phyloP scores from a whole-genome alignment of 2,113 vertebrate genomes.

The Cyanistes caeruleus region DNA sequence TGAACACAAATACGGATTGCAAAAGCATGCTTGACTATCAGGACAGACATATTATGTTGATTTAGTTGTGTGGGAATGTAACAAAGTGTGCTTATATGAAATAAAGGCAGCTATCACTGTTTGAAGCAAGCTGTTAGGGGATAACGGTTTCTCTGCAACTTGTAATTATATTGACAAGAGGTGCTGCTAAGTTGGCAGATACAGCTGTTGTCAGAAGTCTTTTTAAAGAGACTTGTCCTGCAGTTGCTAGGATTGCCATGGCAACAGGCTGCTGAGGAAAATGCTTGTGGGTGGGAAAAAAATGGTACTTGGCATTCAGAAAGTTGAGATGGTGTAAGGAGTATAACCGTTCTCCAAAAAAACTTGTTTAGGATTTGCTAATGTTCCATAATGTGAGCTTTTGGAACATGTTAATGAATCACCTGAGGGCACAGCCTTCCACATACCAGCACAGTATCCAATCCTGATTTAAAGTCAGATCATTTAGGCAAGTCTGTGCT shows the following conservation, averaged over 20 bases:
- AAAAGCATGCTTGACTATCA: not conserved
- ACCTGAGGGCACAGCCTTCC: not conserved
- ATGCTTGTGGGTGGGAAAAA: constrained; percentile 17
- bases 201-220: constrained; percentile 31
- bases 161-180: constrained; percentile 38
- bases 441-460: not conserved
- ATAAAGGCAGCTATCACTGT: not conserved
- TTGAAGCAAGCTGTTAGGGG: not conserved
- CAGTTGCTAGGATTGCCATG: constrained; percentile 18
- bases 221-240: constrained; percentile 6
- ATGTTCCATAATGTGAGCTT: not conserved
- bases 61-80: not conserved
- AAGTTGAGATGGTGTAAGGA: not conserved
- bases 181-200: constrained; percentile 22
- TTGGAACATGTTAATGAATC: not conserved
- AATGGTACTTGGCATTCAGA: not conserved
- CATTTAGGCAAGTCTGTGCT: not conserved
- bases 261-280: constrained; percentile 28
- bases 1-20: not conserved
- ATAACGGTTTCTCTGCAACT: not conserved
- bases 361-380: not conserved
- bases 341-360: not conserved
- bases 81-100: not conserved
- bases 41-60: not conserved
- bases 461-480: not conserved